Evolutionary conservation across 2,888 invertebrate genomes (phyloP).

Genomic region (Dasysyrphus tricinctus): DNA sequence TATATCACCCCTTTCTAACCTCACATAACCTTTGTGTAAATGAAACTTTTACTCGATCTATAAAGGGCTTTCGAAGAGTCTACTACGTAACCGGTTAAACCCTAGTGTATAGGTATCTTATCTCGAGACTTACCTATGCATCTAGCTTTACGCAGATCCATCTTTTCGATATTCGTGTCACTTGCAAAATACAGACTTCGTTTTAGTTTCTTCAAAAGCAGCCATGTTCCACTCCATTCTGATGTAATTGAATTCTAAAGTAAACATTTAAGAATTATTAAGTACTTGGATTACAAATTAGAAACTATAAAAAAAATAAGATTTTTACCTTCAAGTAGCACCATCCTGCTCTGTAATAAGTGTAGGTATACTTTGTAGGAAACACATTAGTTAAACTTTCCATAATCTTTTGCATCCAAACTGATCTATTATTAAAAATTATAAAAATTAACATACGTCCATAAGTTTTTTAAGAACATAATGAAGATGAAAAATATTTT

Average conservation of each 20-base stretch:
- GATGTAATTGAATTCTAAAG: conserved; percentile 82
- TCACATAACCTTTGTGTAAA: too few relatives aligned
- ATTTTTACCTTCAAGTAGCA: conserved; percentile 88
- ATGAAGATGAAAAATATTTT: background rate
- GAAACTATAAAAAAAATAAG: background rate
- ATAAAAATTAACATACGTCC: too few relatives aligned
- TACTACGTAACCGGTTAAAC: too few relatives aligned
- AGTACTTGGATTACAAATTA: background rate
- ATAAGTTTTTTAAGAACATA: too few relatives aligned
- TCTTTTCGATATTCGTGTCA: conserved; percentile 84
- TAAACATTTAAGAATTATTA: background rate
- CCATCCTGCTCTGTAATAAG: conserved; percentile 91
- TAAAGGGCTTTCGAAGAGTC: too few relatives aligned
- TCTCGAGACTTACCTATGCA: conserved; percentile 86
- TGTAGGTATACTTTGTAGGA: conserved; percentile 88
- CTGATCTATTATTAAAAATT: conserved; percentile 80
- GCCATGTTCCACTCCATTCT: conserved; percentile 90
- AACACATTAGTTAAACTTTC: conserved; percentile 89
- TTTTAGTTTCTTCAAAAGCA: conserved; percentile 89
- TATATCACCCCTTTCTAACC: too few relatives aligned
- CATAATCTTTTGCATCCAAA: conserved; percentile 92
- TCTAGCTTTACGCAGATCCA: conserved; percentile 92
- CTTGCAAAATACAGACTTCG: conserved; percentile 83
- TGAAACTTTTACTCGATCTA: too few relatives aligned
- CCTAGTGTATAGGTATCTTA: too few relatives aligned